Conservation (phyloP, 2,888 invertebrate species). For the Thera britannica region DNA sequence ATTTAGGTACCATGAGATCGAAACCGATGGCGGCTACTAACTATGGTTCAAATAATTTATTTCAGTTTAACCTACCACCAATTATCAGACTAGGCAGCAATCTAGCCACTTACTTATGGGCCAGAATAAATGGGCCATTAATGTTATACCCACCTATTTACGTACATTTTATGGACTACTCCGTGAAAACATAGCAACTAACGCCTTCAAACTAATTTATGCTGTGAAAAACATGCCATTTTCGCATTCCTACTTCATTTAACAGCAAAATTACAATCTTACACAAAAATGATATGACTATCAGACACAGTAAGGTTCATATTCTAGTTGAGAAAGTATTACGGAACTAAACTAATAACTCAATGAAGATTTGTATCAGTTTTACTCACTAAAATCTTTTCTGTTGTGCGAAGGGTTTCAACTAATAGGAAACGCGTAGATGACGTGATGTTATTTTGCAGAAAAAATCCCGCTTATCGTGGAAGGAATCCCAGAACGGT, state of each 20-base stretch:
- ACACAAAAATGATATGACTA: background rate
- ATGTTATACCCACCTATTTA: slow-evolving; percentile 38
- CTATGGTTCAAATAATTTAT: slow-evolving; percentile 19
- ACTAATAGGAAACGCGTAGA: background rate
- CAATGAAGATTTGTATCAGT: background rate
- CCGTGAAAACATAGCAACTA: slow-evolving; percentile 23
- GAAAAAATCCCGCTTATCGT: background rate
- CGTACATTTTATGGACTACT: slow-evolving; percentile 40
- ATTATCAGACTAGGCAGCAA: slow-evolving; percentile 18
- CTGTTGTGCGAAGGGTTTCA: background rate
- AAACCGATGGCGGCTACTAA: no score
- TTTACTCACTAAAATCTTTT: background rate
- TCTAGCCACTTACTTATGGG: slow-evolving; percentile 34
- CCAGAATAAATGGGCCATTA: slow-evolving; percentile 41
- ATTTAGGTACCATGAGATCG: no score
- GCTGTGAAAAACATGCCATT: slow-evolving; percentile 18
- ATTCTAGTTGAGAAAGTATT: background rate
- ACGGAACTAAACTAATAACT: background rate
- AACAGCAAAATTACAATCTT: background rate
- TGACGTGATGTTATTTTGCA: slow-evolving; percentile 1
- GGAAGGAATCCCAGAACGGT: background rate
- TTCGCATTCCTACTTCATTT: background rate
- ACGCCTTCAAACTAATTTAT: slow-evolving; percentile 30
- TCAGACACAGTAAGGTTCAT: background rate
- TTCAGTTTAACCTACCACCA: slow-evolving; percentile 20